Conservation (phyloP, 2,797 vertebrate species). For the Trachurus trachurus region DNA sequence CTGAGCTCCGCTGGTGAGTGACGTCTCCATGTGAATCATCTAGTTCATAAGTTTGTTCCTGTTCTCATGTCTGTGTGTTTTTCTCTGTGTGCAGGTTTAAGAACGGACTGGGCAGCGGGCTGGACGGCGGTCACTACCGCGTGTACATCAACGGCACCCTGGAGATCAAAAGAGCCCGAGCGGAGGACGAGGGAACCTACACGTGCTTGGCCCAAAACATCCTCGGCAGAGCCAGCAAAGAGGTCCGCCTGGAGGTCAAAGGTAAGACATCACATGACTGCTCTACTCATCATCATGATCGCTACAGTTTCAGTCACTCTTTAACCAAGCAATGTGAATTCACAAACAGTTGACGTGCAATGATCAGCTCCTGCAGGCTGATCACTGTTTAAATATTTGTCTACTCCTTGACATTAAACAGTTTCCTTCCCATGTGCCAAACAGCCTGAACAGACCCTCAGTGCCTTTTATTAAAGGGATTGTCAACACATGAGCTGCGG, state of each 20-base stretch:
- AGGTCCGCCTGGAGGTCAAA: slow-evolving; percentile 97
- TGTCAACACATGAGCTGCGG: not conserved
- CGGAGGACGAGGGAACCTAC: slow-evolving; percentile 96
- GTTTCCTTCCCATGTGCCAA: slow-evolving; percentile 47
- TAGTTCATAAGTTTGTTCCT: not conserved
- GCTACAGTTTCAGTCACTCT: not conserved
- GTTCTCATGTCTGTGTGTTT: not conserved
- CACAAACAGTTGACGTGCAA: not conserved
- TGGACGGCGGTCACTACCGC: slow-evolving; percentile 95
- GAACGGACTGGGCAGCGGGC: slow-evolving; percentile 95
- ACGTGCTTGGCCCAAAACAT: slow-evolving; percentile 96
- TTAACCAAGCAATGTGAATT: not conserved
- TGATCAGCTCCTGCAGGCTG: not conserved
- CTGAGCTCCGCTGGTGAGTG: slow-evolving; percentile 93
- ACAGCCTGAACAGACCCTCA: slow-evolving; percentile 13
- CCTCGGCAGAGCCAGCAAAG: slow-evolving; percentile 92
- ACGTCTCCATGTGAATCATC: not conserved
- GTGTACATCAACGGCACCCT: slow-evolving; percentile 93
- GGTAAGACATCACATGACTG: slow-evolving; percentile 83
- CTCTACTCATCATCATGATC: not conserved
- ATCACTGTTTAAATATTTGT: not conserved
- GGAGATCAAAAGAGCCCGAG: slow-evolving; percentile 90
- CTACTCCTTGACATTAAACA: not conserved
- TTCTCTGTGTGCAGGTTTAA: slow-evolving; percentile 91
- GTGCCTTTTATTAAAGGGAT: slow-evolving; percentile 30